Percentiles rank a stretch among this genome's conserved stretches.
Conservation (phyloP, 2,797 vertebrate species). For the Harpagifer antarcticus region DNA sequence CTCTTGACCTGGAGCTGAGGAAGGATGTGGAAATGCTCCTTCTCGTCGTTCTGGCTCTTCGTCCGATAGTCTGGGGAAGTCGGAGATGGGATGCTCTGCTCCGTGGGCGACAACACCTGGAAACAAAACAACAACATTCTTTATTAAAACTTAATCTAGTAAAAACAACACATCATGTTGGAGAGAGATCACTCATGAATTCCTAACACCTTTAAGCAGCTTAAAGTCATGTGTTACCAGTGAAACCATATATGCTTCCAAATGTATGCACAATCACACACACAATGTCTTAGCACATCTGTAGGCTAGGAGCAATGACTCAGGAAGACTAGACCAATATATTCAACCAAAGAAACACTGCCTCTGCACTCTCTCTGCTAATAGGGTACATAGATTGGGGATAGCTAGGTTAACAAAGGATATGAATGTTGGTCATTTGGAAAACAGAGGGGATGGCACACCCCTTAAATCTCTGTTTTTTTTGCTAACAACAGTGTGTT, state of each 20-base stretch:
- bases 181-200: neutral
- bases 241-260: conserved; percentile 4
- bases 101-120: conserved; percentile 65
- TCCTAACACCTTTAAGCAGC: neutral
- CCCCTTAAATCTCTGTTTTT: no score
- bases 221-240: neutral
- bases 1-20: conserved; percentile 87
- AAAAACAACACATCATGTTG: neutral
- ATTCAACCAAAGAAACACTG: no score
- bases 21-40: conserved; percentile 87
- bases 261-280: neutral
- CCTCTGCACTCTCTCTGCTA: no score
- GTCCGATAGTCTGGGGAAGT: conserved; percentile 84
- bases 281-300: neutral
- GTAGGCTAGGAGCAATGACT: no score
- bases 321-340: no score
- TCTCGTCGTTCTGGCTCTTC: conserved; percentile 87
- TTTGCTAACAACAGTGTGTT: no score
- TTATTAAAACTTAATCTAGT: conserved; percentile 1
- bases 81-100: conserved; percentile 49
- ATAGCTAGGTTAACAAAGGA: no score
- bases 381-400: no score
- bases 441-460: no score
- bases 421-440: no score
- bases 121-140: conserved; percentile 29